Conservation (phyloP, 2,113 vertebrate genomes). For the Pedionomus torquatus region DNA sequence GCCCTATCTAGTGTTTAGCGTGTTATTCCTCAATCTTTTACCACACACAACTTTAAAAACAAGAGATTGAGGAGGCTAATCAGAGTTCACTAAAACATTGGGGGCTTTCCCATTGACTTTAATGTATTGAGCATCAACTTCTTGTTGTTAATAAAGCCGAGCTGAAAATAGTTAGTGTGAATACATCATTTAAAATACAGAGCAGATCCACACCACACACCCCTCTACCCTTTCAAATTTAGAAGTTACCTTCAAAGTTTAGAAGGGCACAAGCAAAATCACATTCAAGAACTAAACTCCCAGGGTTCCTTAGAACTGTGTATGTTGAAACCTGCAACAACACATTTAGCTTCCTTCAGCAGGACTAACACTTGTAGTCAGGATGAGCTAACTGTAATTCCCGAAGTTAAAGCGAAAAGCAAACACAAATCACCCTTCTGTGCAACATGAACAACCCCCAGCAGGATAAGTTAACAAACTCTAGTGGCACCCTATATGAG, state of each 20-base stretch:
- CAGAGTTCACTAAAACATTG: not conserved
- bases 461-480: conserved; percentile 66
- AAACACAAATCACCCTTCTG: conserved; percentile 46
- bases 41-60: not conserved
- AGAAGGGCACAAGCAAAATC: not conserved
- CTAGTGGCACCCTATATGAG: conserved; percentile 1
- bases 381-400: not conserved
- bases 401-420: conserved; percentile 15
- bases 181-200: not conserved
- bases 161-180: not conserved
- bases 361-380: not conserved
- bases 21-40: not conserved
- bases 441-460: conserved; percentile 18
- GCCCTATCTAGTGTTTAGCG: not conserved
- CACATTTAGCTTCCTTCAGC: not conserved
- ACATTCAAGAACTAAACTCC: not conserved
- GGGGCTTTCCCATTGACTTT: not conserved
- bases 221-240: not conserved
- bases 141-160: not conserved
- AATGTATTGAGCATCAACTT: not conserved
- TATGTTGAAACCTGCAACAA: not conserved
- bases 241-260: not conserved
- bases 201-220: not conserved
- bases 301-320: not conserved
- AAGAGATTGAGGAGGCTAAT: not conserved